A percentile compares a stretch with the other conserved stretches of the same genome.
phyloP scores from a whole-genome alignment of 1,140 invertebrate species.

The Augochlora pura region DNA sequence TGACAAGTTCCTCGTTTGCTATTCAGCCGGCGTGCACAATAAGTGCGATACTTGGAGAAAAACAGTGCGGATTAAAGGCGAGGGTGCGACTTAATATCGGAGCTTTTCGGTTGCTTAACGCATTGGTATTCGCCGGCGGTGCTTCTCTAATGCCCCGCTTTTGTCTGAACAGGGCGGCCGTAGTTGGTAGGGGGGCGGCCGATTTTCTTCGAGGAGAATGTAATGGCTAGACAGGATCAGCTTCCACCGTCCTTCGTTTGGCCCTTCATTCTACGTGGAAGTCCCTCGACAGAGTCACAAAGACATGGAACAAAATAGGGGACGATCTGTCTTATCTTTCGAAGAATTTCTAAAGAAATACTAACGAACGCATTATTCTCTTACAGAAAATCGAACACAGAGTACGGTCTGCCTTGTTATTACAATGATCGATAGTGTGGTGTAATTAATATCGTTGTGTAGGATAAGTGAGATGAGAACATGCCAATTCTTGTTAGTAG shows the following conservation, averaged over 20 bases:
- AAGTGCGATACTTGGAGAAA: neutral
- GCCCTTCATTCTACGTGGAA: neutral
- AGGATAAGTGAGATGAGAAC: too few species aligned
- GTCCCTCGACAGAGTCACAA: neutral
- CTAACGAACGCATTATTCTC: too few species aligned
- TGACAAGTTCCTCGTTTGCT: neutral
- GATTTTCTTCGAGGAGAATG: slow-evolving; percentile 57
- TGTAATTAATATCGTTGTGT: too few species aligned
- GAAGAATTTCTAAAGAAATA: neutral
- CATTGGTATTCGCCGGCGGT: slow-evolving; percentile 69
- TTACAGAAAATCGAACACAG: neutral
- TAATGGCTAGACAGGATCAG: slow-evolving; percentile 55
- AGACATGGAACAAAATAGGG: neutral
- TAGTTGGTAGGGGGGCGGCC: slow-evolving; percentile 27
- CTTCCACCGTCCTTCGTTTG: slow-evolving; percentile 4
- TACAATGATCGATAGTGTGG: neutral
- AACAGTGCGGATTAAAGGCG: slow-evolving; percentile 13
- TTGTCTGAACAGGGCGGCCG: slow-evolving; percentile 61
- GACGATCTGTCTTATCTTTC: neutral
- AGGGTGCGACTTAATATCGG: slow-evolving; percentile 43
- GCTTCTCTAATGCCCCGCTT: slow-evolving; percentile 66
- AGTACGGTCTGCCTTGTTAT: neutral
- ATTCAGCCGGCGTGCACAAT: slow-evolving; percentile 1
- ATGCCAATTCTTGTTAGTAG: too few species aligned
- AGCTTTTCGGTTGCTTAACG: slow-evolving; percentile 25